Base-by-base conservation (phyloP, 2,797 vertebrate genomes). In the Anabas testudineus region DNA sequence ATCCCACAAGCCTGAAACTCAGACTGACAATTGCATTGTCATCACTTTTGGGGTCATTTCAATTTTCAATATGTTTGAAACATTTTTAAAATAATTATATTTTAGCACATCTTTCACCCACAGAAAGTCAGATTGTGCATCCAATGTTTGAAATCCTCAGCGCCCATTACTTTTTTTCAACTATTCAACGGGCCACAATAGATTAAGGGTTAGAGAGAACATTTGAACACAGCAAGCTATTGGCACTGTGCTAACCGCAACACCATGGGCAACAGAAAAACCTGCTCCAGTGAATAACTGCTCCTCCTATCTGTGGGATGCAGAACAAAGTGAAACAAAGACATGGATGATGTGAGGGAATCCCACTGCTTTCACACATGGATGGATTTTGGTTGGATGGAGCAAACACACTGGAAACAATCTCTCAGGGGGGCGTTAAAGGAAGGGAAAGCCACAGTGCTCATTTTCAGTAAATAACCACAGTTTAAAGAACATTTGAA, bases 351-450 rank as follows among this genome's bases (percentile, higher is more conserved):
- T 56, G 71, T 43, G 69, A 80, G 81, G 83, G 77, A 86, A 81
- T 84, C 80, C 69, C 76, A 37, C 54, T 26, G 57, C 46, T 61
- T 78, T 53, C 70, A 73, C 76, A 87, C 65, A 75, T 52, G 55
- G 56, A 21, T 22, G 53, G 43, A 30, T 64, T 80, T 56, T 34
- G 30, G 53, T 63, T 0, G 4, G 16, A 70, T 47, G 37, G 46
- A 68, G 60, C 30, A n/a, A 61, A 61, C 54, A 45, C 43, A 72
- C 19, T 47, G 42, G 43, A 13, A 39, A 36, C 64, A 30, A 45
- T n/a, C 42, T 43, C 30, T 10, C 36, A 28, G 60, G 24, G 41
- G 16, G 37, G 18, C 70, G 48, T 56, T 45, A 49, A 53, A 65
- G 21, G 26, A 49, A 46, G 39, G 67, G 16, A 53, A 65, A 78